Conservation (phyloP, 2,888 invertebrate species). For the Drosophila limbata region DNA sequence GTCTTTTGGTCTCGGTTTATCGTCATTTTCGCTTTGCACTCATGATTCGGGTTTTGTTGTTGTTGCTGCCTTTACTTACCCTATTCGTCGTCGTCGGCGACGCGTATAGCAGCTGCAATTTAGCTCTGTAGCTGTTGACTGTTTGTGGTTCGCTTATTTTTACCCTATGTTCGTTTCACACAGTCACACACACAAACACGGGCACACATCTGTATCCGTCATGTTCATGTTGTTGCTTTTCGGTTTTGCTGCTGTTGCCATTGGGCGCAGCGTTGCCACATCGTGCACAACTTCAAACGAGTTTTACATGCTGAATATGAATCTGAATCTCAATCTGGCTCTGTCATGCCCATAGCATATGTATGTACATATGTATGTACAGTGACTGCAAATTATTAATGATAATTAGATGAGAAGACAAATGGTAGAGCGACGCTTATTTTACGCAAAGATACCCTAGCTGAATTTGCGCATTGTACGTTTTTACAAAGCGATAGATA, state of each 20-base stretch:
- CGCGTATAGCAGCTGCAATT: constrained; percentile 76
- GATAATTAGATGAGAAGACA: constrained; percentile 53
- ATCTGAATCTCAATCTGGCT: constrained; percentile 41
- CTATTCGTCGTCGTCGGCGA: constrained; percentile 65
- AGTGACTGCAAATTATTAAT: constrained; percentile 42
- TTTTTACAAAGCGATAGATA: constrained; percentile 35
- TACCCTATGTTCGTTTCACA: constrained; percentile 64
- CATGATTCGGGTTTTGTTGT: constrained; percentile 58
- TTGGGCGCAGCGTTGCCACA: constrained; percentile 55
- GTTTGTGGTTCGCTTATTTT: constrained; percentile 74
- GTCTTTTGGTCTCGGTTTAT: constrained; percentile 52
- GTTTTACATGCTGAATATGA: constrained; percentile 49
- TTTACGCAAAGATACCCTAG: constrained; percentile 52
- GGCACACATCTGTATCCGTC: constrained; percentile 54
- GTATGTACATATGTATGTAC: constrained; percentile 15
- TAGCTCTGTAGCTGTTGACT: constrained; percentile 66
- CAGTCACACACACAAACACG: constrained; percentile 29
- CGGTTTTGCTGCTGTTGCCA: constrained; percentile 17
- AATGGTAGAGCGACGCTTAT: constrained; percentile 36
- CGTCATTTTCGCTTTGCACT: constrained; percentile 53
- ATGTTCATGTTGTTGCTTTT: constrained; percentile 46
- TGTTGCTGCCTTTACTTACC: constrained; percentile 49
- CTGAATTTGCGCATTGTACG: constrained; percentile 18
- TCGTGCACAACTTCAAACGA: constrained; percentile 54
- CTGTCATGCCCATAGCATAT: constrained; percentile 37